These are phyloP conservation scores for Callorhinus ursinus DNA, from an alignment of 2,113 vertebrate genomes.

Conservation along the genomic window DNA sequence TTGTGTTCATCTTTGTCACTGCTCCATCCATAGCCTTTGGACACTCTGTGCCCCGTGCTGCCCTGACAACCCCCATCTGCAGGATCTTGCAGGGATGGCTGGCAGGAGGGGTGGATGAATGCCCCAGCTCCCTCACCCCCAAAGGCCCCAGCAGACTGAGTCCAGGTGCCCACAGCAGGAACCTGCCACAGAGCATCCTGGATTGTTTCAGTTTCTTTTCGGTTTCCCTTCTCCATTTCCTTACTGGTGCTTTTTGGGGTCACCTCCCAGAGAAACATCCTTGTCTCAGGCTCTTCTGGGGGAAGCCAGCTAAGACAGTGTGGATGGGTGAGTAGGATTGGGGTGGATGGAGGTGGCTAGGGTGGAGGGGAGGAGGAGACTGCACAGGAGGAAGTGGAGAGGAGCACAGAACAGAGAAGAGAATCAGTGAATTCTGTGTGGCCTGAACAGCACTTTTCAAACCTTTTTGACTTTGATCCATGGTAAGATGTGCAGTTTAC, in stretches of 20 bases:
- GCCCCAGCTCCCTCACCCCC: not conserved
- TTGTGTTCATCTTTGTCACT: not conserved
- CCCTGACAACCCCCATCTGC: not conserved
- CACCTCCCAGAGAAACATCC: not conserved
- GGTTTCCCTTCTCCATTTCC: not conserved
- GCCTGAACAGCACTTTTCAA: not conserved
- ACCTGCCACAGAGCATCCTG: not conserved
- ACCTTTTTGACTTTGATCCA: not conserved
- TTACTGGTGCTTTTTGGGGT: not conserved
- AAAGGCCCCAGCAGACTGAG: not conserved
- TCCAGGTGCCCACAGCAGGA: not conserved
- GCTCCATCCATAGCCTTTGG: not conserved
- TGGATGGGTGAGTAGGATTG: not conserved
- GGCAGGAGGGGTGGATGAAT: not conserved
- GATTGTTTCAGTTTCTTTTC: not conserved
- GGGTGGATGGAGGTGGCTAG: not conserved
- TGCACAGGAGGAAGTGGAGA: not conserved
- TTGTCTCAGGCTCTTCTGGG: not conserved
- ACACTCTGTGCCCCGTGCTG: not conserved
- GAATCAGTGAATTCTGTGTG: not conserved
- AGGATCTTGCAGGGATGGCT: not conserved
- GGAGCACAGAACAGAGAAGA: not conserved
- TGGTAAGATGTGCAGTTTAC: not conserved
- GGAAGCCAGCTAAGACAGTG: not conserved
- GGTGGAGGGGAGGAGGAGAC: too few species aligned